Base-by-base conservation (phyloP, 2,888 invertebrate species). In the Orthosia cruda region DNA sequence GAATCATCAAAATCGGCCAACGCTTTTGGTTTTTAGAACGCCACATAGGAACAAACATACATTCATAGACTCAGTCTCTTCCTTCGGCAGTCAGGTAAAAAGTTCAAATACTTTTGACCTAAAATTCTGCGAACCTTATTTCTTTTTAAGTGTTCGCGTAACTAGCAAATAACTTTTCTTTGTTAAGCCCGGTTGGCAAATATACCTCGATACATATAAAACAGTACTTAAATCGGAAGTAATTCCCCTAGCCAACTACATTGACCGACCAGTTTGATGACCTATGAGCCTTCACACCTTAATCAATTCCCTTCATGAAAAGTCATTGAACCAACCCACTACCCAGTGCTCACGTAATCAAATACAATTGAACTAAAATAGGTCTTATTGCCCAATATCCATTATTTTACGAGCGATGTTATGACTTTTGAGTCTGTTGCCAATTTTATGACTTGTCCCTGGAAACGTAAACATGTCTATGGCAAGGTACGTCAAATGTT, bases 371-470 rank as follows among this genome's bases (percentile, higher is more conserved):
- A 45, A 63, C 69, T 52, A 74, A 80, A 76, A 73, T 66, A 71
- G 59, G 69, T 80, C 85, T 84, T 77, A 76, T 76, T 58, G 68
- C 66, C 68, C 67, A 71, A 76, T 72, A 81, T 50, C 18, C 57
- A 5, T 68, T 61, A n/a, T n/a, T n/a, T n/a, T n/a, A n/a, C n/a
- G n/a, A n/a, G n/a, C n/a, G n/a, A n/a, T n/a, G n/a, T n/a, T n/a
- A n/a, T n/a, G n/a, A n/a, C 86, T 87, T 81, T 87, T 77, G 87
- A 88, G 87, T 86, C 73, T 79, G 85, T 85, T 88, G 87, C 88
- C 90, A 89, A 87, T 84, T 91, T 92, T 89, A 92, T 77, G 86
- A 84, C 71, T 77, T 66, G 62, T 26, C 45, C 57, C 64, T 45
- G 40, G 49, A 40, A 64, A 64, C 47, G 23, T 58, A 18, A 18